Evolutionary conservation across 1,140 invertebrate genomes (phyloP), one percentile per base, ranked within the genome.

Genomic region (Cotesia vestalis): DNA sequence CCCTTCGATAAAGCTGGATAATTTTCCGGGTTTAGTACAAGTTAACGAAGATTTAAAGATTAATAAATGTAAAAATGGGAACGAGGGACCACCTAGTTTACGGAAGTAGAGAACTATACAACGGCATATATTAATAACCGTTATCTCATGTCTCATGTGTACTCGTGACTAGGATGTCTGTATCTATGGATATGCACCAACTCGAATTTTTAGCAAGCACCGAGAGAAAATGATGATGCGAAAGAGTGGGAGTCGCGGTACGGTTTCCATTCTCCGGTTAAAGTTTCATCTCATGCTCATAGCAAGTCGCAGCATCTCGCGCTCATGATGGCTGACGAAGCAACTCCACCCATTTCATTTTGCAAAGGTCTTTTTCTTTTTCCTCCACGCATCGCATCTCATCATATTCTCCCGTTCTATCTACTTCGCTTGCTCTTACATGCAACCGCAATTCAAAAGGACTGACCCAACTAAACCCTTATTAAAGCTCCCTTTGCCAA

Each of bases 301-400:
- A 6, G 40, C 40, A 8, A 8, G 40, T 46, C 72, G 78, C 83
- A 81, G 81, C 80, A 80, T 84, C 83, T 81, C 81, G 83, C 86
- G 77, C 83, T 81, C 81, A 84, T 86, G 77, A 86, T 87, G 85
- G 84, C 84, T 80, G 83, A 81, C 82, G 73, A 73, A 72, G 74
- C 77, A 79, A 79, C 79, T 79, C 83, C 80, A 78, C 80, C 80
- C 77, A 78, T 71, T 52, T 60, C 77, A 68, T 69, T 78, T 76
- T 72, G 53, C 55, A 66, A 64, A 59, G 57, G 67, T 67, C 63
- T 53, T 64, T 52, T 64, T 66, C 73, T 12, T 35, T n/a, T 67
- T 46, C 52, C 66, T 61, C 20, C 53, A 60, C 57, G n/a, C 46
- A 20, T 52, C 17, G 60, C 6, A n/a, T 17, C 27, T 17, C 9